Conservation (phyloP, 2,797 vertebrate species). For the Sebastes trivittatus region DNA sequence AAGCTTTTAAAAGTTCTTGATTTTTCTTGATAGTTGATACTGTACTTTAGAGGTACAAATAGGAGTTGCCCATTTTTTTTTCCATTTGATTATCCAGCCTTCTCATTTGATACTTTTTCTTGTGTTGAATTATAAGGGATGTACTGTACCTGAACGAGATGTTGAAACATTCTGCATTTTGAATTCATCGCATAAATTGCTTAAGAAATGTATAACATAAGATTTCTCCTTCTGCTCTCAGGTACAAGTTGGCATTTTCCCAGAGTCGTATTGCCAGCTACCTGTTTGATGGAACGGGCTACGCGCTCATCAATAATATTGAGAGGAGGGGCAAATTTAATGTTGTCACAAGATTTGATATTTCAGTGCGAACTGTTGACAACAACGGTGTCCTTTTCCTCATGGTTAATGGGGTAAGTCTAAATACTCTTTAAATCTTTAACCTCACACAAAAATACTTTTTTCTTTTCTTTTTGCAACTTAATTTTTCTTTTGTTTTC, state of each 20-base stretch:
- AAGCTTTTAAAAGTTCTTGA: background rate
- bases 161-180: background rate
- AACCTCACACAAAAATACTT: background rate
- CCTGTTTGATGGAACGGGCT: slow-evolving; percentile 95
- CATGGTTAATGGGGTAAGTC: slow-evolving; percentile 92
- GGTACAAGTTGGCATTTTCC: slow-evolving; percentile 96
- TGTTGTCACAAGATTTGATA: slow-evolving; percentile 94
- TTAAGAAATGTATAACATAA: background rate
- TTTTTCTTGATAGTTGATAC: background rate
- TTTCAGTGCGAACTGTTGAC: slow-evolving; percentile 92
- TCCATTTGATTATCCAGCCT: background rate
- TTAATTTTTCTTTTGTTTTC: background rate
- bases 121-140: background rate
- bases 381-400: slow-evolving; percentile 91
- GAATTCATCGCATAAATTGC: background rate
- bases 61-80: background rate
- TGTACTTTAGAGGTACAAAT: background rate
- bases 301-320: slow-evolving; percentile 91
- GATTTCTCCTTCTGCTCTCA: slow-evolving; percentile 54
- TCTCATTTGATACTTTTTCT: background rate
- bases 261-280: slow-evolving; percentile 94
- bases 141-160: background rate
- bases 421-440: background rate
- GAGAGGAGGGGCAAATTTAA: slow-evolving; percentile 91
- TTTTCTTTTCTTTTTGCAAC: background rate